Percentiles rank a stretch among this genome's conserved stretches.
phyloP scores from a whole-genome alignment of 2,797 vertebrate genomes.

The Manis javanica region DNA sequence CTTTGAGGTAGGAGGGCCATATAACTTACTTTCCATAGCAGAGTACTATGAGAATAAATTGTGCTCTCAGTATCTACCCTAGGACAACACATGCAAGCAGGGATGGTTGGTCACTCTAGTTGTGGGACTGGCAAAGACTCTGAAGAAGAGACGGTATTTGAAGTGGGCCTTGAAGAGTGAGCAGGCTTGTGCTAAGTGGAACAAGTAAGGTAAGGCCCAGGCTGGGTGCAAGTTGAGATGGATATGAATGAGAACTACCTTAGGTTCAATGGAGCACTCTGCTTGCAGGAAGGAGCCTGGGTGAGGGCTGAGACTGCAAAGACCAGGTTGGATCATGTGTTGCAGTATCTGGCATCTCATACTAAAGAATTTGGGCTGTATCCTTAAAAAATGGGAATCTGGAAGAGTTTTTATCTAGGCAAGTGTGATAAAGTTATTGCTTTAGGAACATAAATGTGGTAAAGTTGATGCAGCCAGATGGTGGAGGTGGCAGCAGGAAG shows the following conservation, averaged over 20 bases:
- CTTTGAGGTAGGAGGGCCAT: not conserved
- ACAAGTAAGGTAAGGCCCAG: not conserved
- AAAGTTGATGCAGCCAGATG: not conserved
- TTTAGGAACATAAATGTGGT: not conserved
- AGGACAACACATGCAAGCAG: not conserved
- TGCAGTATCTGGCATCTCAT: not conserved
- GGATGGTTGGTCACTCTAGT: not conserved
- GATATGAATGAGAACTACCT: fast-evolving
- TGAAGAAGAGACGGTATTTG: not conserved
- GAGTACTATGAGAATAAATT: not conserved
- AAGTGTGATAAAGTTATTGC: not conserved
- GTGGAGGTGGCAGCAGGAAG: slow-evolving; percentile 11
- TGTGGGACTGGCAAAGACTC: not conserved
- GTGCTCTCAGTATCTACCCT: not conserved
- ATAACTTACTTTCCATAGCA: not conserved
- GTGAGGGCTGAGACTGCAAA: not conserved
- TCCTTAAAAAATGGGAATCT: not conserved
- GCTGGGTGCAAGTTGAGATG: not conserved
- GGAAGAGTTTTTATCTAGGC: not conserved
- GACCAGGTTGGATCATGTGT: not conserved
- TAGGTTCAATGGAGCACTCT: not conserved
- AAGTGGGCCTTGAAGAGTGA: not conserved
- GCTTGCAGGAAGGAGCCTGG: not conserved
- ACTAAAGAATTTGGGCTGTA: not conserved
- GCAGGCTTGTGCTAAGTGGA: not conserved